Evolutionary conservation across 2,113 vertebrate species (phyloP).

Genomic region (Platycercus adscitus): DNA sequence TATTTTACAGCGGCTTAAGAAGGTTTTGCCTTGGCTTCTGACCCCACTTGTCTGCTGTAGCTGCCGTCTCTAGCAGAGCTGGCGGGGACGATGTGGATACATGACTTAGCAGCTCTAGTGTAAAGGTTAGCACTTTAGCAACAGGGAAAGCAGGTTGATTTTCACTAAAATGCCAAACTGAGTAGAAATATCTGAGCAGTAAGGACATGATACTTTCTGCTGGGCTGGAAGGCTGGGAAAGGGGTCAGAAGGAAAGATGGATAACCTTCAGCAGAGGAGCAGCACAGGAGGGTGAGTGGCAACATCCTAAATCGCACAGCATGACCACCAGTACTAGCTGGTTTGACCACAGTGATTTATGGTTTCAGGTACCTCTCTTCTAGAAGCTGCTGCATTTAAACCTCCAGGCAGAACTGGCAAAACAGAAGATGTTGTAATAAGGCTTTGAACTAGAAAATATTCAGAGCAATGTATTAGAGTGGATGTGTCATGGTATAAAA

Average conservation of each 20-base stretch:
- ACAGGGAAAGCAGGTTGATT: background rate
- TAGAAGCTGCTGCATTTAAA: background rate
- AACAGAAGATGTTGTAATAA: background rate
- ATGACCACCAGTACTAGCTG: no score
- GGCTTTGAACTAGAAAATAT: background rate
- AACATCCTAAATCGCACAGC: background rate
- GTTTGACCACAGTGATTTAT: background rate
- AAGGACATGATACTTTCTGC: background rate
- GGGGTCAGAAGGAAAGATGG: background rate
- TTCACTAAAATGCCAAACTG: background rate
- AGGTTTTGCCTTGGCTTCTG: background rate
- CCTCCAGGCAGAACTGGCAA: background rate
- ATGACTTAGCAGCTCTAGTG: background rate
- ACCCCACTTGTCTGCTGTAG: background rate
- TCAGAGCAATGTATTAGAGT: background rate
- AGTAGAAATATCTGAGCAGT: background rate
- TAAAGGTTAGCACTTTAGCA: background rate
- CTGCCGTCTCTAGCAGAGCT: background rate
- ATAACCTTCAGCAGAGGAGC: background rate
- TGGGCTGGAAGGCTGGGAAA: background rate
- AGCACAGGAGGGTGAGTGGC: background rate
- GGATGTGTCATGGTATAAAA: background rate
- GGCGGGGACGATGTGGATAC: background rate
- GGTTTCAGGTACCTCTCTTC: background rate
- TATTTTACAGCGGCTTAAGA: background rate